Evolutionary conservation across 2,113 vertebrate genomes (phyloP), one percentile per base, ranked within the genome.

Genomic region (Pollimyrus isidori): DNA sequence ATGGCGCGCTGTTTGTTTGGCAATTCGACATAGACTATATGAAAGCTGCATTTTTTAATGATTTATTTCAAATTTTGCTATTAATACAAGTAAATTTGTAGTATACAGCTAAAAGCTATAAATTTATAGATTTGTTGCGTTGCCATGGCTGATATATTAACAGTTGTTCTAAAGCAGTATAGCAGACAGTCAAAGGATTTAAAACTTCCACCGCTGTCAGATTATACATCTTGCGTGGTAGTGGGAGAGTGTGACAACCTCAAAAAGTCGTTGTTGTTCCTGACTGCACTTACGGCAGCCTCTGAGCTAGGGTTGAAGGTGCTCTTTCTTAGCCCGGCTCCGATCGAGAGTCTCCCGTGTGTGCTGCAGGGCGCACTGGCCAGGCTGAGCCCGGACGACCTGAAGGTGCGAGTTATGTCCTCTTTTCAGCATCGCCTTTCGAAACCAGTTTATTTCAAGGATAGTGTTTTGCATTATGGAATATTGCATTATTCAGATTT

Each of bases 201-300:
- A 30, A 0, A 0, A 6, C 0, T 49, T 7, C 5, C 1, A 0
- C 52, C 39, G 26, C n/a, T 88, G n/a, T 0, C 88, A 1, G 46
- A 91, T 49, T 76, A 87, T 85, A 90, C 92, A 88, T 50, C 85
- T 13, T 90, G 84, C n/a, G 0, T 96, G 48, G 52, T 95, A 13
- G 50, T 90, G 0, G 95, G 95, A 1, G 94, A 95, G 3, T 13
- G 56, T 4, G 69, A n/a, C 23, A 87, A 82, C 50, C 9, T 94
- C 17, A 93, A 90, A 88, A 94, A 92, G 65, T 92, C 94, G 0
- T 2, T 96, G 91, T 87, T 96, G 88, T 93, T 96, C 62, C 90
- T 96, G 3, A 88, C 95, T 26, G 95, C 95, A 11, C 91, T 96
- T 5, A 94, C 93, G 0, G 95, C 95, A 0, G 95, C 95, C 30